Base-by-base conservation (phyloP, 2,888 invertebrate genomes). In the Drosophila paranaensis region DNA sequence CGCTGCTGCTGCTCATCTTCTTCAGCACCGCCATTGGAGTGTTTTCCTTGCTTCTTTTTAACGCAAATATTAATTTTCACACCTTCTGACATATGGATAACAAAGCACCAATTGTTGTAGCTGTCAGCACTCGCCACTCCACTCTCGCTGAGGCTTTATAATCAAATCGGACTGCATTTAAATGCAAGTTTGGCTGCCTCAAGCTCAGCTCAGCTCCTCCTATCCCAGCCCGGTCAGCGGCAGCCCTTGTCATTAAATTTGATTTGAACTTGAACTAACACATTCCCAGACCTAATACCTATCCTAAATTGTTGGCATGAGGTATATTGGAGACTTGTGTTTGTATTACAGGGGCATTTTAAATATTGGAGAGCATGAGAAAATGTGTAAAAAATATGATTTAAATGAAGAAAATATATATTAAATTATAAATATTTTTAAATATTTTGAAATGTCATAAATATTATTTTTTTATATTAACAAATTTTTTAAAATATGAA, bases 31-130 rank as follows among this genome's bases (percentile, higher is more conserved):
- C 33, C 55, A 20, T 58, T 42, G 37, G 55, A 13, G 60, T 54
- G 42, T 45, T 56, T 51, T 51, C 67, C 62, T 6, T 48, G 6
- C 25, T 27, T 9, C 30, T 33, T 48, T 73, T 71, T 67, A 56
- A 45, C 60, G 74, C 68, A 89, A 83, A 83, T 89, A 87, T 90
- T 87, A 83, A 85, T 83, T 81, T 87, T 89, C 84, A 60, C 86
- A 87, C 90, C 86, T 83, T 86, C 71, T 68, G 60, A 73, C 33
- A 71, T 48, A 37, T 37, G 40, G 42, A 25, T 45, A 46, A 60
- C 73, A 73, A 62, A 65, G 76, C 55, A 33, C 58, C 57, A 60
- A 69, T 71, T 74, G 68, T 56, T 74, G 63, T 65, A 66, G 55
- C 53, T 67, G 74, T 66, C 60, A 43, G 25, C 37, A 9, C 16